These are phyloP conservation scores for Xylota sylvarum DNA, from an alignment of 2,888 invertebrate genomes.

Conservation along the genomic window DNA sequence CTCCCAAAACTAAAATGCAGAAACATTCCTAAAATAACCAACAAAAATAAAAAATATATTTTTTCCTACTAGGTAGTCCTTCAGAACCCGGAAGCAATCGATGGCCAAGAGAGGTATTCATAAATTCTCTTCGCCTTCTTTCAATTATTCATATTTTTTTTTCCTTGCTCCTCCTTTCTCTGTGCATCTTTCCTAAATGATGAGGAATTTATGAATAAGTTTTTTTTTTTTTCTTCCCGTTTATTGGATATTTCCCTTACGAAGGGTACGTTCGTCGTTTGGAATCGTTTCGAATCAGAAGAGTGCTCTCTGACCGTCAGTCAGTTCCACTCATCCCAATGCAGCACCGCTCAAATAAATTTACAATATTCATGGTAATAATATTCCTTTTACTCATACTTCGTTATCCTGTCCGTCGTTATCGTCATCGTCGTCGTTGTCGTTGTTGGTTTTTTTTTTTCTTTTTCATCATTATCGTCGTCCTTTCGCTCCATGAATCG, in stretches of 20 bases:
- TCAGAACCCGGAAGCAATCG: conserved; percentile 57
- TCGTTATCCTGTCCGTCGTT: neutral
- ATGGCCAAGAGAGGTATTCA: conserved; percentile 30
- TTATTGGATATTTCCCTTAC: conserved; percentile 21
- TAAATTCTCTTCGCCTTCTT: conserved; percentile 12
- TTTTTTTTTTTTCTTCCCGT: conserved; percentile 1
- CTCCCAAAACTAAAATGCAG: conserved; percentile 6
- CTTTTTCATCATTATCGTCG: conserved; percentile 39
- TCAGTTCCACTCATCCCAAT: neutral
- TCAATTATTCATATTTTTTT: conserved; percentile 39
- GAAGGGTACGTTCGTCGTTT: no score
- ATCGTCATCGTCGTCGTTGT: neutral
- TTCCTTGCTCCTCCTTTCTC: neutral
- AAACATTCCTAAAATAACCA: conserved; percentile 9
- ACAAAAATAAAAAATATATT: conserved; percentile 8
- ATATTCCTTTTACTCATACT: conserved; percentile 33
- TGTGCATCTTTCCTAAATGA: neutral
- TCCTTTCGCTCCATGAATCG: conserved; percentile 48
- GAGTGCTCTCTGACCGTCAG: neutral
- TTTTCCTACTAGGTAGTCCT: neutral
- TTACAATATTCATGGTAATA: conserved; percentile 63
- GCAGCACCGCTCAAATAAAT: conserved; percentile 28
- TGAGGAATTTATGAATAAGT: conserved; percentile 51
- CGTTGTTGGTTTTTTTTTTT: neutral
- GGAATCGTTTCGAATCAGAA: conserved; percentile 22